phyloP scores from a whole-genome alignment of 1,140 invertebrate species.

The Drosophila orosa region DNA sequence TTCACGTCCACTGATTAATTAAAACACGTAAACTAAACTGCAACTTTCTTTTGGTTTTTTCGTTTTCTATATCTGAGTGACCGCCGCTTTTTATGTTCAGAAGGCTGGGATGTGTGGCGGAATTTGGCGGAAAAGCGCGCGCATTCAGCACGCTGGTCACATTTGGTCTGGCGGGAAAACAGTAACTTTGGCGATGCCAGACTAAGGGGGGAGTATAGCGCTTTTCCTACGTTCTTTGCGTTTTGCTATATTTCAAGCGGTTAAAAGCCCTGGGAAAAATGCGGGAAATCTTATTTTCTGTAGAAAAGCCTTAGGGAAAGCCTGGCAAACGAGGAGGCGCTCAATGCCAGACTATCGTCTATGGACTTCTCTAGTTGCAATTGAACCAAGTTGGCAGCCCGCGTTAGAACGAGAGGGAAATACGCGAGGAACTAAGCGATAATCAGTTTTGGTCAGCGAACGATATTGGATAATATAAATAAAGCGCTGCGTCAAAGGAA shows the following conservation, averaged over 20 bases:
- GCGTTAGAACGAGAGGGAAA: constrained; percentile 2
- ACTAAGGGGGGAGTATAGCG: too few relatives aligned
- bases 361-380: not conserved
- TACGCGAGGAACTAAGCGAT: constrained; percentile 12
- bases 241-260: too few relatives aligned
- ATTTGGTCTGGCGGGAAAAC: not conserved
- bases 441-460: constrained; percentile 25
- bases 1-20: constrained; percentile 30
- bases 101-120: not conserved
- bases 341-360: not conserved
- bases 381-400: constrained; percentile 2
- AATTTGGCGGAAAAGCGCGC: not conserved
- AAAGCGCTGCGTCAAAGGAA: constrained; percentile 31
- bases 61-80: constrained; percentile 17
- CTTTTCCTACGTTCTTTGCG: too few relatives aligned
- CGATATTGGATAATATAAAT: constrained; percentile 52
- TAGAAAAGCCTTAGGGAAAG: too few relatives aligned
- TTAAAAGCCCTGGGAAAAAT: too few relatives aligned
- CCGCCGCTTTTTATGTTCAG: not conserved
- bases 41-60: constrained; percentile 47
- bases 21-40: constrained; percentile 50
- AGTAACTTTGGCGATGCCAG: not conserved
- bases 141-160: not conserved
- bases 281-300: too few relatives aligned
- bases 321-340: too few relatives aligned